These are phyloP conservation scores for Schizothorax lantsangensis DNA, from an alignment of 2,797 vertebrate genomes.

Conservation along the genomic window DNA sequence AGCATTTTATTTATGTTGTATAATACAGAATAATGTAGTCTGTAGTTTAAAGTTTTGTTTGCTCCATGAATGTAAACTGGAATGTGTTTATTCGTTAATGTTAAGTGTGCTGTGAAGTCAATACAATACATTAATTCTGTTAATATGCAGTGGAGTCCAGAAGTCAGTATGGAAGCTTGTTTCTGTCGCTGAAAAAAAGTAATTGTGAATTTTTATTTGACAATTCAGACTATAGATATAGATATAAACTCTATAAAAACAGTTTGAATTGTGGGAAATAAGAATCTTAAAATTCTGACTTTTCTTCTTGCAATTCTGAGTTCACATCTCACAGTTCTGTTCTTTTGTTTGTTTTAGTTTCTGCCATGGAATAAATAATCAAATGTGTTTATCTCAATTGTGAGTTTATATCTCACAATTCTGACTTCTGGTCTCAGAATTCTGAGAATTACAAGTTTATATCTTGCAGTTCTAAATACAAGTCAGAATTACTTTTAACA, in stretches of 20 bases:
- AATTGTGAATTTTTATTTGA: background rate
- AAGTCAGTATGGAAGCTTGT: background rate
- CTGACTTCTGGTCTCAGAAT: too few species aligned
- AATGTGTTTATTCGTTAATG: background rate
- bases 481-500: too few species aligned
- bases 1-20: background rate
- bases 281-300: too few species aligned
- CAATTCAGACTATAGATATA: background rate
- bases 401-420: too few species aligned
- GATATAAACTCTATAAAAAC: too few species aligned
- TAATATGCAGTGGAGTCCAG: background rate
- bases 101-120: background rate
- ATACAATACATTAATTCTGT: background rate
- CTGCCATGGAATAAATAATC: too few species aligned
- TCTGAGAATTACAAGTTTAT: too few species aligned
- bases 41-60: background rate
- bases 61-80: background rate
- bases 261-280: background rate
- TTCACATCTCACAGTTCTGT: too few species aligned
- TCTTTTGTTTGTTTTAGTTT: too few species aligned
- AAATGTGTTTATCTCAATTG: too few species aligned
- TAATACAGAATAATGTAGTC: background rate
- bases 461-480: too few species aligned
- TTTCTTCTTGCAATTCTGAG: too few species aligned
- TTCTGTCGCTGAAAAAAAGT: background rate